Evolutionary conservation across 2,888 invertebrate species (phyloP), one percentile per base, ranked within the genome.

Genomic region (Laspeyria flexula): DNA sequence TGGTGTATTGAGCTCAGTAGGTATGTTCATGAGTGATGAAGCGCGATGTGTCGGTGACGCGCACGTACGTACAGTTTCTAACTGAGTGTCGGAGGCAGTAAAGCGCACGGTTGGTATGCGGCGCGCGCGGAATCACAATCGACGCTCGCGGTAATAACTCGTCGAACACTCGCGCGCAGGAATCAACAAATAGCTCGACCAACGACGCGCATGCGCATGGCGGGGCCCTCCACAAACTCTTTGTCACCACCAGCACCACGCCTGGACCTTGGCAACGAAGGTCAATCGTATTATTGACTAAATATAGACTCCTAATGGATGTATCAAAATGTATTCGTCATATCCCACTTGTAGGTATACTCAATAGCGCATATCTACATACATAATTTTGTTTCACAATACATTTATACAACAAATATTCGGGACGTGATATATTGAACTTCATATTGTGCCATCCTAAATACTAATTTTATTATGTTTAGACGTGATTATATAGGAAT

Each of bases 81-180:
- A 67, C 71, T 72, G 71, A 62, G 61, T 60, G 73, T 56, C 57
- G 64, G 56, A 65, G 67, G 64, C 63, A 65, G 45, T 66, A 66
- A 60, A 63, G 60, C 62, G 60, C 50, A 64, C 60, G 63, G 48
- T 68, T 70, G 70, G 71, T 73, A 73, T 76, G 73, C 76, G 55
- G 66, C 44, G 64, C 67, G 70, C 65, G 65, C 74, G 67, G 83
- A 82, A 83, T 84, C 77, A 74, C 83, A 83, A 85, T 79, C 65
- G 74, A 71, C 77, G 60, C 76, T 66, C 76, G 65, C 74, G 77
- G 82, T 73, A 77, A 83, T 85, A 85, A 85, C 85, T 85, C 80
- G 77, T 73, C 68, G 74, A 73, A 68, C 59, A 57, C 49, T 55
- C 65, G 62, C 65, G 67, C 70, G 59, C 37, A 55, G 61, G 83